These are phyloP conservation scores for Sminthurides aquaticus DNA, from an alignment of 2,888 invertebrate species.

Conservation along the genomic window DNA sequence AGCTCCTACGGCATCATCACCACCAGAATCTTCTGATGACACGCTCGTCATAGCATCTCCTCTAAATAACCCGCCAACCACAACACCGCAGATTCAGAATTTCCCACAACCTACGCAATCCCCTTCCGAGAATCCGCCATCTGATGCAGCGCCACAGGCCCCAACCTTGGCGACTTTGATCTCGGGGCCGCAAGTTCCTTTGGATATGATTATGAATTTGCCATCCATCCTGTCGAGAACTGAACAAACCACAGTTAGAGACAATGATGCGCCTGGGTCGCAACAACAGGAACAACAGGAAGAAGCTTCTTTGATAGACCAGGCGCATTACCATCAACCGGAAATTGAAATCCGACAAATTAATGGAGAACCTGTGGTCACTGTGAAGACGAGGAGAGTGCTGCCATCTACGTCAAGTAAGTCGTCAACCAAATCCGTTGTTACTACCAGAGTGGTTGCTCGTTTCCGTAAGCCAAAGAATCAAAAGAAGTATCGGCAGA, in stretches of 20 bases:
- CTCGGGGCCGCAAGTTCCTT: not conserved
- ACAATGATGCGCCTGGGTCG: slow-evolving; percentile 1
- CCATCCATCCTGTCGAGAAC: not conserved
- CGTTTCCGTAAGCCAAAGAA: slow-evolving; percentile 7
- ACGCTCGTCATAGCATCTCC: not conserved
- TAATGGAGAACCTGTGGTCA: slow-evolving; percentile 16
- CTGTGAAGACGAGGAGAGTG: slow-evolving; percentile 7
- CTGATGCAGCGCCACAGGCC: not conserved
- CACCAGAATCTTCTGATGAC: not conserved
- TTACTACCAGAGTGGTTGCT: slow-evolving; percentile 13
- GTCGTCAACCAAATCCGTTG: slow-evolving; percentile 4
- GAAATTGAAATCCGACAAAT: slow-evolving; percentile 14
- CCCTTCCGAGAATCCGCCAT: not conserved
- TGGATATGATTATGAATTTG: not conserved
- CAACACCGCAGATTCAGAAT: slow-evolving; percentile 4
- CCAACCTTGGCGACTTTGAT: not conserved
- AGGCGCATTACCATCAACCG: slow-evolving; percentile 14
- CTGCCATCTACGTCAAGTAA: not conserved
- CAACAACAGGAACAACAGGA: too few species aligned
- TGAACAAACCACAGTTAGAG: not conserved
- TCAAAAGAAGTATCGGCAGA: not conserved
- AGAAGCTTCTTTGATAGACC: slow-evolving; percentile 11
- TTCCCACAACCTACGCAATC: not conserved
- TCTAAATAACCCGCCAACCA: not conserved
- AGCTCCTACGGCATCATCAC: too few species aligned